Conservation (phyloP, 1,140 invertebrate genomes). For the Heliothis virescens region DNA sequence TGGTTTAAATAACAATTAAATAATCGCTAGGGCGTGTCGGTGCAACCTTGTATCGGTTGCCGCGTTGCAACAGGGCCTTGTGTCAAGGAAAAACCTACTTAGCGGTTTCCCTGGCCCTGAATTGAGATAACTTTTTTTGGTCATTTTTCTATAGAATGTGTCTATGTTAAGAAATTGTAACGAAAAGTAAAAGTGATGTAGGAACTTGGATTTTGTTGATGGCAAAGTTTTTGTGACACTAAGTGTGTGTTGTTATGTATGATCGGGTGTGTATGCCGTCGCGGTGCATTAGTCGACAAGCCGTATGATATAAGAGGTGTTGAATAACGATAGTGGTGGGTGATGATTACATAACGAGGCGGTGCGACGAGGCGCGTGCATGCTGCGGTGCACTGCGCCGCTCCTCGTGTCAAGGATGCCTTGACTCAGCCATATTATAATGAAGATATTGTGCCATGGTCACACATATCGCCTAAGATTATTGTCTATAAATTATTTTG, state of each 20-base stretch:
- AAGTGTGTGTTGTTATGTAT: conserved; percentile 14
- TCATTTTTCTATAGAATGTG: background rate
- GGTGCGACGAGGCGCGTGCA: conserved; percentile 63
- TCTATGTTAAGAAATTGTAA: background rate
- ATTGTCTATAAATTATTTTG: conserved; percentile 26
- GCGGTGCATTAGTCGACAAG: conserved; percentile 44
- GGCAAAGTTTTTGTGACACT: conserved; percentile 4
- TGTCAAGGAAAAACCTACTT: conserved; percentile 85
- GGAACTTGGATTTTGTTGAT: background rate
- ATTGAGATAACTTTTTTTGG: conserved; percentile 57
- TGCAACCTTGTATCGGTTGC: conserved; percentile 81
- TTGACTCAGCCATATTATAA: conserved; percentile 66
- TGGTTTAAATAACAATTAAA: conserved; percentile 84
- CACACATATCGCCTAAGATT: conserved; percentile 43
- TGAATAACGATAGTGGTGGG: conserved; percentile 59
- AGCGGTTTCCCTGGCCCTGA: conserved; percentile 83
- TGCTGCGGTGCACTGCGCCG: conserved; percentile 52
- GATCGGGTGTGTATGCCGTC: conserved; percentile 21
- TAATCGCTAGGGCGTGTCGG: conserved; percentile 83
- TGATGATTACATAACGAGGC: conserved; percentile 69
- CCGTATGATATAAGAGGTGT: conserved; percentile 57
- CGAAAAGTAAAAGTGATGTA: conserved; percentile 20
- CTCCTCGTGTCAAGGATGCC: conserved; percentile 77
- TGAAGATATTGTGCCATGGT: conserved; percentile 67
- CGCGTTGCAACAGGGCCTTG: conserved; percentile 81